A percentile compares a stretch with the other conserved stretches of the same genome.
Conservation (phyloP, 1,140 invertebrate genomes). For the Dendroctonus valens region DNA sequence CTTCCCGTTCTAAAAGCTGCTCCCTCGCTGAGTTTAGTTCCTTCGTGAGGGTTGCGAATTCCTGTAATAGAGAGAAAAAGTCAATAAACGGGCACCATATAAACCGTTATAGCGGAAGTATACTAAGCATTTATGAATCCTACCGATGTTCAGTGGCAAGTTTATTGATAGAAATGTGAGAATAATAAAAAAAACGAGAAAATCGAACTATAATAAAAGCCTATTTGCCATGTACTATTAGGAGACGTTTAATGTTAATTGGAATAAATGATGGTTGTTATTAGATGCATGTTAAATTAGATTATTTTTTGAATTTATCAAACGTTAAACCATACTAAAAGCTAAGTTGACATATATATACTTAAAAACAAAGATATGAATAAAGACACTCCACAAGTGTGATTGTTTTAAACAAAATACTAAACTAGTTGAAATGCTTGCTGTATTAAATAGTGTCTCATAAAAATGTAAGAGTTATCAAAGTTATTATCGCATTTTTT, state of each 20-base stretch:
- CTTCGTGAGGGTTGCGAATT: slow-evolving; percentile 95
- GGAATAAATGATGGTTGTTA: not conserved
- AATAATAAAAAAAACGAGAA: too few species aligned
- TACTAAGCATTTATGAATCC: not conserved
- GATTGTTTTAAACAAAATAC: too few species aligned
- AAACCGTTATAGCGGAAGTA: not conserved
- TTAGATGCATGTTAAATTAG: not conserved
- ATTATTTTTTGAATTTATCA: too few species aligned
- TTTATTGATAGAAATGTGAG: not conserved
- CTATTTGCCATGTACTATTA: not conserved
- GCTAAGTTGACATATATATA: too few species aligned
- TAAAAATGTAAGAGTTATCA: too few species aligned
- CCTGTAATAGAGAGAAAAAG: slow-evolving; percentile 64
- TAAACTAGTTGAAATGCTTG: too few species aligned
- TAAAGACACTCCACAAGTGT: too few species aligned
- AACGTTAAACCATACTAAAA: too few species aligned
- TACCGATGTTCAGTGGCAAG: not conserved
- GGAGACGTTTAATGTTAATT: not conserved
- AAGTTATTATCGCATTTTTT: too few species aligned
- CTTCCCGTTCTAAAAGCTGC: slow-evolving; percentile 91
- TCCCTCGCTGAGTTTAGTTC: slow-evolving; percentile 93
- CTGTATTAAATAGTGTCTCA: too few species aligned
- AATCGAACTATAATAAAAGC: too few species aligned
- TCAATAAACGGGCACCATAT: slow-evolving; percentile 18
- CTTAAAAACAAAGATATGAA: too few species aligned